Conservation (phyloP, 2,113 vertebrate genomes). For the Alexandromys fortis region DNA sequence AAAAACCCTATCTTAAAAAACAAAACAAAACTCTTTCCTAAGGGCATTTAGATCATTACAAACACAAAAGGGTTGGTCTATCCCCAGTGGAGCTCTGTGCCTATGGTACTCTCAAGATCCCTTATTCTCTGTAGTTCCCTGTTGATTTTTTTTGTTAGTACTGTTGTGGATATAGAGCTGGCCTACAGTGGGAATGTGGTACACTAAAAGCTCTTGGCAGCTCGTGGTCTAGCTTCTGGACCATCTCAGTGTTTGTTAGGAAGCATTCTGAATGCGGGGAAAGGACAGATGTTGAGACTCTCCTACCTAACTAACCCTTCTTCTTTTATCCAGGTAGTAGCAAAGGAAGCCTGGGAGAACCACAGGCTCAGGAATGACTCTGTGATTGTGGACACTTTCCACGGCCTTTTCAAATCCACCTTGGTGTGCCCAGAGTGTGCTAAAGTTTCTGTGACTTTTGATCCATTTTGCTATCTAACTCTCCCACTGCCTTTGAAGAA, state of each 20-base stretch:
- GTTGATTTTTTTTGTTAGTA: background rate
- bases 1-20: background rate
- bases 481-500: constrained; percentile 95
- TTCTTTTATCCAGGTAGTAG: constrained; percentile 87
- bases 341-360: constrained; percentile 94
- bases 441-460: constrained; percentile 94
- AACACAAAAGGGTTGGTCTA: background rate
- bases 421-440: constrained; percentile 94
- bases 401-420: constrained; percentile 95
- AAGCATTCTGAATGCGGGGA: background rate
- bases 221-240: background rate
- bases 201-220: background rate
- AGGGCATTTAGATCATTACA: background rate
- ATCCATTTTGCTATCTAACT: constrained; percentile 96
- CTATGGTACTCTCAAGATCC: background rate
- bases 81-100: background rate
- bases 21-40: background rate
- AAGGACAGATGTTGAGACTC: background rate
- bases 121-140: background rate
- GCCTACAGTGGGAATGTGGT: rapidly evolving
- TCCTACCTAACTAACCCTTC: background rate
- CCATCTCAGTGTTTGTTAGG: background rate
- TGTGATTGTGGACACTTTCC: constrained; percentile 94
- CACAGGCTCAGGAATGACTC: constrained; percentile 93
- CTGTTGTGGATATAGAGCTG: background rate